These are phyloP conservation scores for Poecile atricapillus DNA, from an alignment of 2,113 vertebrate genomes.

Conservation along the genomic window DNA sequence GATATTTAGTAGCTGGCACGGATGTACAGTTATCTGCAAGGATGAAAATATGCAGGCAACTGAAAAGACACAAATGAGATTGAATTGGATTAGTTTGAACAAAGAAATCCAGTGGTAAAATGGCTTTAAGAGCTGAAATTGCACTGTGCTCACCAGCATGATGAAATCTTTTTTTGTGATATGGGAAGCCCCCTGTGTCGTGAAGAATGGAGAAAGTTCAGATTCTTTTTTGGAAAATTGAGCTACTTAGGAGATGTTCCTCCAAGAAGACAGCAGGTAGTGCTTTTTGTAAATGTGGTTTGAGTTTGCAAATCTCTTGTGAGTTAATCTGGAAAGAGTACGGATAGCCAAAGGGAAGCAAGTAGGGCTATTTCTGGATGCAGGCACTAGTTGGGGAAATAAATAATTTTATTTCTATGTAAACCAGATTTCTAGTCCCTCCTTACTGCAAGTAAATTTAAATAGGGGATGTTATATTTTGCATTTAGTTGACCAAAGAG, in stretches of 20 bases:
- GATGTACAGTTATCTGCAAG: not conserved
- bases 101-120: not conserved
- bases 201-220: not conserved
- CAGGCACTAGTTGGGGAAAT: not conserved
- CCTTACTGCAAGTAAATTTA: not conserved
- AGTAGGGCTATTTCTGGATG: not conserved
- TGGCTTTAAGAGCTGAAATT: not conserved
- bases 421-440: not conserved
- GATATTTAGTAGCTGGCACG: not conserved
- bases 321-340: not conserved
- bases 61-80: not conserved
- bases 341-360: not conserved
- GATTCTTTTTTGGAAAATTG: not conserved
- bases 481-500: not conserved
- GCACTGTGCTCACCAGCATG: not conserved
- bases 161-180: not conserved
- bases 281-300: not conserved
- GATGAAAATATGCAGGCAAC: not conserved
- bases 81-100: not conserved
- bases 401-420: not conserved
- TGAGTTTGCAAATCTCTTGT: not conserved
- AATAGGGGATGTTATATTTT: not conserved
- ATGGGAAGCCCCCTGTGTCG: not conserved
- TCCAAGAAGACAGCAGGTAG: not conserved
- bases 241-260: not conserved